A percentile compares a stretch with the other conserved stretches of the same genome.
Conservation (phyloP, 2,888 invertebrate genomes). For the Tenthredo amoena region DNA sequence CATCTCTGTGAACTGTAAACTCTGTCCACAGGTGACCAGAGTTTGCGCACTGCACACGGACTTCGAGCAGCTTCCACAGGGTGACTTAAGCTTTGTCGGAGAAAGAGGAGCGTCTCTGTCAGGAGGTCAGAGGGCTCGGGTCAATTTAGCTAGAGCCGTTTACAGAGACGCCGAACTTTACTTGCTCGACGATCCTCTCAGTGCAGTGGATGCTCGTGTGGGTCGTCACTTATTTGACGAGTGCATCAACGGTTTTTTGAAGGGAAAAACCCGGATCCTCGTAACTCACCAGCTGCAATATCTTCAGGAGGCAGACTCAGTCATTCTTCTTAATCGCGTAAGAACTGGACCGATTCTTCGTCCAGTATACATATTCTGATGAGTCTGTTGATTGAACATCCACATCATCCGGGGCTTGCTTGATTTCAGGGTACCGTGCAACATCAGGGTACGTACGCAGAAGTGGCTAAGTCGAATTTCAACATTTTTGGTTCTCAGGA, state of each 20-base stretch:
- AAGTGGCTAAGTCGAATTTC: constrained; percentile 70
- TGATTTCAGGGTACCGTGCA: constrained; percentile 66
- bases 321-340: constrained; percentile 73
- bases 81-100: constrained; percentile 86
- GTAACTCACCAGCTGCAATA: constrained; percentile 89
- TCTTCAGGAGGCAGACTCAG: constrained; percentile 78
- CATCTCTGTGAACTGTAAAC: background rate
- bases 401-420: constrained; percentile 17
- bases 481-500: constrained; percentile 62
- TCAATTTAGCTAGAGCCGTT: constrained; percentile 82
- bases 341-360: constrained; percentile 55
- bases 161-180: constrained; percentile 84
- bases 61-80: constrained; percentile 82
- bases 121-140: constrained; percentile 87
- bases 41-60: constrained; percentile 78
- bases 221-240: constrained; percentile 88
- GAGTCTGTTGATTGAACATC: background rate
- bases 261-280: constrained; percentile 85
- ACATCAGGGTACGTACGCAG: constrained; percentile 73
- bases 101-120: constrained; percentile 86
- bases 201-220: constrained; percentile 89
- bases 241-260: constrained; percentile 84
- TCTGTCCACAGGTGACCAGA: constrained; percentile 69
- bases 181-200: constrained; percentile 89
- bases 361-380: background rate